Conservation (phyloP, 2,113 vertebrate genomes). For the Gymnocephalus cernua region DNA sequence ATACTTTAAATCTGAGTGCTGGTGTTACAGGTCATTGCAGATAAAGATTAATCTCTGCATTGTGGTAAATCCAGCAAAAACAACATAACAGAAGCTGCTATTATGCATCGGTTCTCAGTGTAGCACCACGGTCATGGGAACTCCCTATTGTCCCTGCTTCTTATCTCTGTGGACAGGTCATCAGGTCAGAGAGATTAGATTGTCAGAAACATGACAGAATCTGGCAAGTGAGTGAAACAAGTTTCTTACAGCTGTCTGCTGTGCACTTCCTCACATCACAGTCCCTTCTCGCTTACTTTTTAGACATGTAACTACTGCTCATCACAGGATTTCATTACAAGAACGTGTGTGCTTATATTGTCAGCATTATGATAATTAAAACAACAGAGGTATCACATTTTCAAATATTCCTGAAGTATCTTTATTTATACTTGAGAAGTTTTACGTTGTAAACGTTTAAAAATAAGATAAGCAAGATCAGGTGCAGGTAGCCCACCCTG, state of each 20-base stretch:
- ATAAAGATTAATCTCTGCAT: background rate
- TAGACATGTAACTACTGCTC: background rate
- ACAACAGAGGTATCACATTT: background rate
- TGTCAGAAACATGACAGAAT: slow-evolving; percentile 66
- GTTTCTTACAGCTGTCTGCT: slow-evolving; percentile 62
- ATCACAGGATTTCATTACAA: background rate
- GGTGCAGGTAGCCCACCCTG: background rate
- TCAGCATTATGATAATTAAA: background rate
- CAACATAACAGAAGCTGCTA: background rate
- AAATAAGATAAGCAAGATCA: background rate
- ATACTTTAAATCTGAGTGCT: background rate
- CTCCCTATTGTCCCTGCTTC: slow-evolving; percentile 43
- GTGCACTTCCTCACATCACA: slow-evolving; percentile 42
- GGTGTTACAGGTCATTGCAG: background rate
- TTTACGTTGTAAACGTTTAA: background rate
- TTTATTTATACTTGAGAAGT: background rate
- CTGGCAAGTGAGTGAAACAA: slow-evolving; percentile 69
- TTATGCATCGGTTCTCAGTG: slow-evolving; percentile 13
- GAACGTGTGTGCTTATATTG: background rate
- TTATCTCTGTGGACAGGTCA: slow-evolving; percentile 75
- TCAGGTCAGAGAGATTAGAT: slow-evolving; percentile 78
- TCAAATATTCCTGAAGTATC: background rate
- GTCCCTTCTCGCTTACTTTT: background rate
- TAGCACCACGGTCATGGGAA: slow-evolving; percentile 44
- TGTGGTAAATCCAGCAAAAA: background rate